phyloP scores from a whole-genome alignment of 2,888 invertebrate species.

The Trichogramma evanescens region DNA sequence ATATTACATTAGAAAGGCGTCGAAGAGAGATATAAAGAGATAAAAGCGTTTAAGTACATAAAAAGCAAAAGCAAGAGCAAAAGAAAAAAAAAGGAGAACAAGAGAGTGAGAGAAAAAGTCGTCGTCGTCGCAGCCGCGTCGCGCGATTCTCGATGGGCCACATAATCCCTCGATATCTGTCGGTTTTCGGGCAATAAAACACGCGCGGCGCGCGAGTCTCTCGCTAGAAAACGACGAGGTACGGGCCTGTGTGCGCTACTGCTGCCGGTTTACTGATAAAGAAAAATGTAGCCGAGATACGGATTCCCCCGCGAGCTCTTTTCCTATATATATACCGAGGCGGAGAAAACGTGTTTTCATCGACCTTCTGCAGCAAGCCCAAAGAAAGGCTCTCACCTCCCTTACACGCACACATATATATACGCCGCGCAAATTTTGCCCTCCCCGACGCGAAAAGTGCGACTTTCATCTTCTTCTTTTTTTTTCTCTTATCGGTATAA shows the following conservation, averaged over 20 bases:
- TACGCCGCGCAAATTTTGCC: neutral
- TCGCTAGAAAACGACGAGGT: slow-evolving; percentile 23
- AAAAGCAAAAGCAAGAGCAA: slow-evolving; percentile 7
- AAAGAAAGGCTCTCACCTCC: neutral
- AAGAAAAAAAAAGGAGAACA: neutral
- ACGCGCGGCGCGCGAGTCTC: slow-evolving; percentile 41
- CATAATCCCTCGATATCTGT: slow-evolving; percentile 52
- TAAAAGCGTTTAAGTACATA: neutral
- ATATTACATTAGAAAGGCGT: no score
- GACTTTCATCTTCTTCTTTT: neutral
- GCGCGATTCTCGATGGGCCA: slow-evolving; percentile 26
- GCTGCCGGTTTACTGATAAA: slow-evolving; percentile 43
- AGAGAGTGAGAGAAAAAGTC: neutral
- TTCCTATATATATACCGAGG: neutral
- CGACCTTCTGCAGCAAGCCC: slow-evolving; percentile 1
- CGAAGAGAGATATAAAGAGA: slow-evolving; percentile 3
- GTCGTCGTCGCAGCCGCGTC: slow-evolving; percentile 3
- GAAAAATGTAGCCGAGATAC: slow-evolving; percentile 39
- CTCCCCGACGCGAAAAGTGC: neutral
- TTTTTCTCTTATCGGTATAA: slow-evolving; percentile 12
- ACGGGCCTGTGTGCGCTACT: slow-evolving; percentile 23
- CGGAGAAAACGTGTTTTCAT: neutral
- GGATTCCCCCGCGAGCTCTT: slow-evolving; percentile 32
- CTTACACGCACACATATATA: neutral
- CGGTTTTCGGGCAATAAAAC: slow-evolving; percentile 59